Evolutionary conservation across 1,140 invertebrate species (phyloP), one percentile per base, ranked within the genome.

Genomic region (Bombyx mori): DNA sequence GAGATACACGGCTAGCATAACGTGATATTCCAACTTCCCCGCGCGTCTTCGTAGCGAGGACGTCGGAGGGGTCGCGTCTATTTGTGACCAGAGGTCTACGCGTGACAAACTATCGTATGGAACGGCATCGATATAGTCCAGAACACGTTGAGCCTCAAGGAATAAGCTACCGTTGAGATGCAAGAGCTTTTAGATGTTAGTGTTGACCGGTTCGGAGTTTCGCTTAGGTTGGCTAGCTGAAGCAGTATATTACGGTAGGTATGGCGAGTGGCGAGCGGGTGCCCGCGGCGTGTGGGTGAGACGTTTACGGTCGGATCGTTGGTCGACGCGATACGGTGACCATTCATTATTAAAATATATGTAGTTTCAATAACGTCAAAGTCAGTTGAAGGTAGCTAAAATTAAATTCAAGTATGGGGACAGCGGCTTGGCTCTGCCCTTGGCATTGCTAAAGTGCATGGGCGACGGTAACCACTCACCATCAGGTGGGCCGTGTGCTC

Each of bases 281-380:
- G 79, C 64, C 65, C 77, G 73, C 77, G 74, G 79, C 79, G 79
- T 81, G 82, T 86, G 83, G 82, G 83, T 81, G 83, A 86, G 83
- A 86, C 82, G 82, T 86, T 86, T 85, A 86, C 82, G 82, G 83
- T 79, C 71, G 82, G 78, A 80, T 84, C 79, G 83, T 80, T 73
- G 80, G 77, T 79, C 82, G 79, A 78, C 83, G 79, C 72, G 71
- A 48, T 68, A 58, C 54, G 59, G 68, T 73, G 62, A 61, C 81
- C 69, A 82, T 60, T n/a, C 42, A 47, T 55, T 57, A 48, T 35
- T 48, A 9, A 57, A 46, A 60, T 61, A 46, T 47, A 47, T 7
- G 12, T 18, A 18, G 12, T 18, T 18, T 18, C 12, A 18, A 18
- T 18, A 18, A 18, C 12, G 12, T 18, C 12, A 18, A 10, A 12